phyloP scores from a whole-genome alignment of 2,113 vertebrate species.

The Pseudorhombus dupliciocellatus region DNA sequence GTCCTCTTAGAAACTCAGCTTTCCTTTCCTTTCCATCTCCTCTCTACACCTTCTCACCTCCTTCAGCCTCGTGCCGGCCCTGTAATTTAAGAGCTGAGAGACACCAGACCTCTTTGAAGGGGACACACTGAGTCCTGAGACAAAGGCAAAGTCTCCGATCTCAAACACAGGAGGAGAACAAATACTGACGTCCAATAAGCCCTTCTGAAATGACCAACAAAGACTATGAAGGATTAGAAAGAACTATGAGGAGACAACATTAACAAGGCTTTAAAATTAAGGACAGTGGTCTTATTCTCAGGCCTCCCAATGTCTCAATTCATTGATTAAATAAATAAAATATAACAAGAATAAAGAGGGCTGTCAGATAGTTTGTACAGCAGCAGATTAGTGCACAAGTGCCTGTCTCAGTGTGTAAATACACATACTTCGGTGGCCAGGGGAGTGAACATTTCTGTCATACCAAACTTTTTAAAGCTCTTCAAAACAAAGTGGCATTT shows the following conservation, averaged over 20 bases:
- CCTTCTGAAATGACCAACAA: neutral
- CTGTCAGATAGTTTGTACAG: neutral
- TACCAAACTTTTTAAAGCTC: slow-evolving; percentile 55
- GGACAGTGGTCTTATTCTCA: neutral
- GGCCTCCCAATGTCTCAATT: too few relatives aligned
- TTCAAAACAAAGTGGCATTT: slow-evolving; percentile 42
- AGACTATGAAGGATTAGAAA: too few relatives aligned
- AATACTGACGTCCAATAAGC: slow-evolving; percentile 1
- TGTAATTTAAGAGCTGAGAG: slow-evolving; percentile 41
- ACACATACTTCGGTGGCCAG: slow-evolving; percentile 10
- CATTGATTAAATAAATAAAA: too few relatives aligned
- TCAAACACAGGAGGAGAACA: slow-evolving; percentile 7
- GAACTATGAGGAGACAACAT: neutral
- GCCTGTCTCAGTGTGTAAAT: slow-evolving; percentile 13
- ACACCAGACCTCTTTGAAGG: slow-evolving; percentile 33
- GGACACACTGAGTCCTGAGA: slow-evolving; percentile 4
- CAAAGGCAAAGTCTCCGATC: slow-evolving; percentile 15
- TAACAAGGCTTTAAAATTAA: neutral
- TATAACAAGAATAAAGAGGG: too few relatives aligned
- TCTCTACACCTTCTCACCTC: neutral
- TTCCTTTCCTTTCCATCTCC: neutral
- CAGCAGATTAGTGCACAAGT: slow-evolving; percentile 4
- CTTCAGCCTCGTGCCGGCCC: slow-evolving; percentile 13
- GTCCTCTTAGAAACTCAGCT: neutral
- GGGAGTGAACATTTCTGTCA: slow-evolving; percentile 41